Percentiles rank a stretch among this genome's conserved stretches.
These are phyloP conservation scores for Linurgus olivaceus DNA, from an alignment of 2,797 vertebrate species.

Conservation along the genomic window DNA sequence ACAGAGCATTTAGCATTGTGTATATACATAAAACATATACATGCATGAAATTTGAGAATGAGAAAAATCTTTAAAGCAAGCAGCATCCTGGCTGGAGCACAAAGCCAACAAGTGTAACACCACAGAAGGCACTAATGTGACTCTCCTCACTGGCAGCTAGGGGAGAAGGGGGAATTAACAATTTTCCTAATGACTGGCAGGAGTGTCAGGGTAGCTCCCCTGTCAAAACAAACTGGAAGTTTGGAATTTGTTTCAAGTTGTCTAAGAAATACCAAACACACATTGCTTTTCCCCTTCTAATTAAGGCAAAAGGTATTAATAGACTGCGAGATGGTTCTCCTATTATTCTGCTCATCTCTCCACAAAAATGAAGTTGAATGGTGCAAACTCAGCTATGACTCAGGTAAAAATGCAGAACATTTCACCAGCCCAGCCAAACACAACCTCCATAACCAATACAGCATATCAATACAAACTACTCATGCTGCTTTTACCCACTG, in stretches of 20 bases:
- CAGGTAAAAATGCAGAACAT: neutral
- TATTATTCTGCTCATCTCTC: neutral
- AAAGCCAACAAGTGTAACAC: neutral
- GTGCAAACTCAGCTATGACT: neutral
- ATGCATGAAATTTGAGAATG: neutral
- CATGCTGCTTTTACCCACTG: neutral
- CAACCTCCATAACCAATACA: neutral
- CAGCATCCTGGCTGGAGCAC: neutral
- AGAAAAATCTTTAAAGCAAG: neutral
- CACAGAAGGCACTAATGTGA: neutral
- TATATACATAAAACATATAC: neutral
- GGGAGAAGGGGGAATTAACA: neutral
- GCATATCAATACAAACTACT: neutral
- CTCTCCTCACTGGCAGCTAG: neutral
- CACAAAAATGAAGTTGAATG: neutral
- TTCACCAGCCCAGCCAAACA: neutral
- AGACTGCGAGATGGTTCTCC: neutral
- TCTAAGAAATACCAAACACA: neutral
- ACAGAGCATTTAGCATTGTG: neutral
- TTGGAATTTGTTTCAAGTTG: neutral
- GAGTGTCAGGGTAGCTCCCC: accelerated
- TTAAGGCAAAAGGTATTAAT: neutral
- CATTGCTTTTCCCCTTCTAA: neutral
- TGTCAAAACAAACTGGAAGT: neutral
- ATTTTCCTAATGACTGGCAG: neutral